Evolutionary conservation across 2,888 invertebrate species (phyloP), one percentile per base, ranked within the genome.

Genomic region (Drosophila longiperda): DNA sequence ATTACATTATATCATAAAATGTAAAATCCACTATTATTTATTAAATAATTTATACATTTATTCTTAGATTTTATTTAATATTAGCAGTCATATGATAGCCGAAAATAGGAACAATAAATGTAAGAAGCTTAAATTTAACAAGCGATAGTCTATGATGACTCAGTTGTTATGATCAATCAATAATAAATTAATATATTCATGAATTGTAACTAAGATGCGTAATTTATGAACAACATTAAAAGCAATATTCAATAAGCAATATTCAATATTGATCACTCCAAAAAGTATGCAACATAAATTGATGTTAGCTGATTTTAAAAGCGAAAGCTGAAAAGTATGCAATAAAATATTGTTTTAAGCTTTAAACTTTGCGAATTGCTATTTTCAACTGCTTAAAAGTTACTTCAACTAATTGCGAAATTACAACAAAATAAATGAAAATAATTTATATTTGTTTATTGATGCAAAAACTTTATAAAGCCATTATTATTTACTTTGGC

Each of bases 351-450:
- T 4, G n/a, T n/a, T 33, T 36, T 58, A 0, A 0, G 29, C 6
- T 29, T 6, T 29, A 5, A 5, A 6, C 29, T 6, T 29, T 5
- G 29, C 5, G 5, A 29, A 5, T 2, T 4, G 4, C 7, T 23
- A 45, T 23, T 7, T 45, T 40, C 2, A n/a, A 53, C 23, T 34
- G 12, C n/a, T 11, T 17, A 8, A 7, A 33, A n/a, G 8, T 15
- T 7, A 20, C 2, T 11, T 11, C 1, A 7, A 59, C 68, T 69
- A 59, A 49, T 69, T 69, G 17, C 17, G 1, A 29, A 53, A 12
- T 50, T 9, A 6, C 11, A 6, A 6, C 20, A 7, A 8, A 45
- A 8, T 8, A 8, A 3, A 23, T 36, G 8, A 4, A 6, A 11
- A 23, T 54, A 11, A 11, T 11, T 36, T 23, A 2, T 5, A 6